Evolutionary conservation across 2,797 vertebrate genomes (phyloP).

Genomic region (Myotis findleyi): DNA sequence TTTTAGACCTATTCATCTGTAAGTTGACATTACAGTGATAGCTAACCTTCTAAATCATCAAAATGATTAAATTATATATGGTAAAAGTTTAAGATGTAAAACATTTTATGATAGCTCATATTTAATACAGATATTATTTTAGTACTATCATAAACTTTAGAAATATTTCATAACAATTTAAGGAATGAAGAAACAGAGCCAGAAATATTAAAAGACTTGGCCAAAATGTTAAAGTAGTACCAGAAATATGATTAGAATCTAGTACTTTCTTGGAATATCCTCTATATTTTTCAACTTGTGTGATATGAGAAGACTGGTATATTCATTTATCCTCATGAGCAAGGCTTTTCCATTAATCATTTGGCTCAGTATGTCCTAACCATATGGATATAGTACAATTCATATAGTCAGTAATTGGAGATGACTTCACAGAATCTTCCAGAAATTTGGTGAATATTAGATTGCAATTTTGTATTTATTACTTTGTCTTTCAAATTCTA

Average conservation of each 20-base stretch:
- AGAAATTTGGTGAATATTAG: background rate
- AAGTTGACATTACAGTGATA: background rate
- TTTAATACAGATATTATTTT: slow-evolving; percentile 28
- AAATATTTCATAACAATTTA: slow-evolving; percentile 42
- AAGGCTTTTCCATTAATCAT: slow-evolving; percentile 12
- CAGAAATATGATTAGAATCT: background rate
- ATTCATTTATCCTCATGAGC: slow-evolving; percentile 23
- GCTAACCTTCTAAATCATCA: background rate
- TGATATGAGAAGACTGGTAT: background rate
- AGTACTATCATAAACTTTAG: background rate
- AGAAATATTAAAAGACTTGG: slow-evolving; percentile 34
- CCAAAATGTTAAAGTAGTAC: background rate
- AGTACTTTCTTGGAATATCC: background rate
- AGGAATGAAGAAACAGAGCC: background rate
- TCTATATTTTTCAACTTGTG: slow-evolving; percentile 18
- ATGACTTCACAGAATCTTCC: slow-evolving; percentile 5
- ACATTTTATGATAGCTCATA: background rate
- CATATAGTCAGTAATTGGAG: background rate
- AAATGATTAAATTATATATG: background rate
- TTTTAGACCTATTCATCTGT: background rate
- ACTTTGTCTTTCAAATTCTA: slow-evolving; percentile 14
- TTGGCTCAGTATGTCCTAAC: background rate
- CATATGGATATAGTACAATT: background rate
- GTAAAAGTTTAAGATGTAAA: background rate
- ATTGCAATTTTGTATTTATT: slow-evolving; percentile 26